Conservation (phyloP, 1,140 invertebrate genomes). For the Zaprionus camerounensis region DNA sequence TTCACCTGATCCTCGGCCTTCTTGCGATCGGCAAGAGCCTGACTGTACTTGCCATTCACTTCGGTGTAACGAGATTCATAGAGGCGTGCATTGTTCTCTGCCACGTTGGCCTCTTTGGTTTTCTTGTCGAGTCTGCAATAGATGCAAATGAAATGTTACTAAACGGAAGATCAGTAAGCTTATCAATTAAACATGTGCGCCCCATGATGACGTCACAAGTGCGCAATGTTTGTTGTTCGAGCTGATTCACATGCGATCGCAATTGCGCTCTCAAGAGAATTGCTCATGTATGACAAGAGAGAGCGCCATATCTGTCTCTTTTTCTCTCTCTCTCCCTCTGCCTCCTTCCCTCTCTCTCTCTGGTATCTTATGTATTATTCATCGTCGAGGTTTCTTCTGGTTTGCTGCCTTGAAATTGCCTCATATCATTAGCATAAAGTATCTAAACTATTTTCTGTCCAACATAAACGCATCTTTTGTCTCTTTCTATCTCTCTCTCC, state of each 20-base stretch:
- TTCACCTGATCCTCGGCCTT: slow-evolving; percentile 91
- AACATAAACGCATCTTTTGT: slow-evolving; percentile 19
- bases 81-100: slow-evolving; percentile 89
- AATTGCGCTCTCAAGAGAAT: not conserved
- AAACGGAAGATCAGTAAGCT: not conserved
- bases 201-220: slow-evolving; percentile 60
- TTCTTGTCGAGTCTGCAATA: slow-evolving; percentile 90
- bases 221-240: not conserved
- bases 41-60: slow-evolving; percentile 91
- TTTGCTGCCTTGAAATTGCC: slow-evolving; percentile 66
- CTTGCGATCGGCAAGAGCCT: slow-evolving; percentile 91
- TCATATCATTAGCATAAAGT: slow-evolving; percentile 78
- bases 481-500: not conserved
- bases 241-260: slow-evolving; percentile 51
- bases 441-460: slow-evolving; percentile 63
- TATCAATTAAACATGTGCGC: slow-evolving; percentile 53
- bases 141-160: not conserved
- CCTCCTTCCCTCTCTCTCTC: not conserved
- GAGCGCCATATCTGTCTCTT: not conserved
- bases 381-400: slow-evolving; percentile 51
- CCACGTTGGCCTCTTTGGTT: slow-evolving; percentile 90
- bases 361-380: slow-evolving; percentile 60
- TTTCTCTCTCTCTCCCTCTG: not conserved
- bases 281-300: not conserved
- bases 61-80: slow-evolving; percentile 90